These are phyloP conservation scores for Cuculus canorus DNA, from an alignment of 2,797 vertebrate species.

Conservation along the genomic window DNA sequence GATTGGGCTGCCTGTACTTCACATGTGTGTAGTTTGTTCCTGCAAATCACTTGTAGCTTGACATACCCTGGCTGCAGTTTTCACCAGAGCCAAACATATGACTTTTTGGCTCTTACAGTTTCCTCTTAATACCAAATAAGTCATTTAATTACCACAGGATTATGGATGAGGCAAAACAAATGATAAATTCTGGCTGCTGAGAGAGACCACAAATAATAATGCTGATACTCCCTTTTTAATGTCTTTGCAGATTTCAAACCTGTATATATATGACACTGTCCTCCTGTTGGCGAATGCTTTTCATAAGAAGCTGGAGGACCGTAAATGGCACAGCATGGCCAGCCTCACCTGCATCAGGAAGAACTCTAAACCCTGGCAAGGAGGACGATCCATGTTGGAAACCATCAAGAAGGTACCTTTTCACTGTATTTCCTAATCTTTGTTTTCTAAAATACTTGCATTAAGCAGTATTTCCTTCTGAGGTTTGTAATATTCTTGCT, in stretches of 20 bases:
- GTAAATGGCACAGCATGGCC: slow-evolving; percentile 99
- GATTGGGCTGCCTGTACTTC: not conserved
- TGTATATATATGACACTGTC: slow-evolving; percentile 96
- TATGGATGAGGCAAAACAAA: not conserved
- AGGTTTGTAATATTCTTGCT: not conserved
- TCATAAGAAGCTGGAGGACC: slow-evolving; percentile 96
- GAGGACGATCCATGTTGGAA: slow-evolving; percentile 97
- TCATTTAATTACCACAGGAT: not conserved
- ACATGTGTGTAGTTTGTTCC: not conserved
- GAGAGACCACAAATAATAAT: not conserved
- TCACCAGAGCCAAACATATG: not conserved
- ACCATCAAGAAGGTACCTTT: slow-evolving; percentile 94
- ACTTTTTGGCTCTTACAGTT: not conserved
- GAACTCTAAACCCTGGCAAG: slow-evolving; percentile 98
- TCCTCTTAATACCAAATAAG: slow-evolving; percentile 10
- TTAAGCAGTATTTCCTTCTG: not conserved
- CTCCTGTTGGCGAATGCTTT: slow-evolving; percentile 95
- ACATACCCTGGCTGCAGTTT: not conserved
- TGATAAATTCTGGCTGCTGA: not conserved
- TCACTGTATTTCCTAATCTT: not conserved
- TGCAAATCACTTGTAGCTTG: not conserved
- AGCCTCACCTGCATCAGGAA: slow-evolving; percentile 97
- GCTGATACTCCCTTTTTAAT: slow-evolving; percentile 32
- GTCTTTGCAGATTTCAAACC: slow-evolving; percentile 90
- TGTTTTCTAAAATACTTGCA: not conserved